phyloP scores from a whole-genome alignment of 2,888 invertebrate genomes.

The Acleris holmiana region DNA sequence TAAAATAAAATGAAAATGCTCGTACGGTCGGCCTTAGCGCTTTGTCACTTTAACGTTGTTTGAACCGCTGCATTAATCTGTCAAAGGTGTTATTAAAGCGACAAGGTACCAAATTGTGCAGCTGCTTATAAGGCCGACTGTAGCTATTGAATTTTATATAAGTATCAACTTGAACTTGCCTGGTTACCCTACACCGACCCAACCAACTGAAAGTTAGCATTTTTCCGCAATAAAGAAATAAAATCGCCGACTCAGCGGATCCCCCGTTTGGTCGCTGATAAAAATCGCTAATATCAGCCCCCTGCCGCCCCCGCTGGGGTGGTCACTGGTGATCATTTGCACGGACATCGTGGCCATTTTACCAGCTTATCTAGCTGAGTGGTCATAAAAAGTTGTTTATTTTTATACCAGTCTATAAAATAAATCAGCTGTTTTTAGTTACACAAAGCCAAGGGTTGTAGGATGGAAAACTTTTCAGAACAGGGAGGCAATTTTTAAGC shows the following conservation, averaged over 20 bases:
- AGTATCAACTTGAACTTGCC: conserved; percentile 9
- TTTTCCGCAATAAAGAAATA: conserved; percentile 80
- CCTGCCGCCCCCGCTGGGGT: conserved; percentile 2
- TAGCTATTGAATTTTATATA: not conserved
- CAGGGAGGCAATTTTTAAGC: no score
- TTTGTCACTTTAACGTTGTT: no score
- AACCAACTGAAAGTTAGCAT: conserved; percentile 66
- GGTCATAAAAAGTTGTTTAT: conserved; percentile 53
- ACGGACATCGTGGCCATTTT: conserved; percentile 43
- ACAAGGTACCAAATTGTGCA: no score
- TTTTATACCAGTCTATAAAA: no score
- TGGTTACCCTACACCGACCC: conserved; percentile 46
- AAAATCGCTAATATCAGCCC: conserved; percentile 45
- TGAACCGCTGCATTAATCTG: no score
- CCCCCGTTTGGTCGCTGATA: conserved; percentile 52
- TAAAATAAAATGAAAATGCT: no score
- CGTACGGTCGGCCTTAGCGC: no score
- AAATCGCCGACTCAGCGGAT: conserved; percentile 70
- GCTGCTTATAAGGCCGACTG: no score
- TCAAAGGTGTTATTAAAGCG: no score
- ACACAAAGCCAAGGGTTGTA: no score
- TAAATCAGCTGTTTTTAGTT: no score
- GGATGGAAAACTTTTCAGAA: no score
- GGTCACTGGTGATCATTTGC: conserved; percentile 49
- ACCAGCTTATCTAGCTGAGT: conserved; percentile 55